Evolutionary conservation across 2,113 vertebrate species (phyloP), one percentile per base, ranked within the genome.

Genomic region (Eulemur rufifrons): DNA sequence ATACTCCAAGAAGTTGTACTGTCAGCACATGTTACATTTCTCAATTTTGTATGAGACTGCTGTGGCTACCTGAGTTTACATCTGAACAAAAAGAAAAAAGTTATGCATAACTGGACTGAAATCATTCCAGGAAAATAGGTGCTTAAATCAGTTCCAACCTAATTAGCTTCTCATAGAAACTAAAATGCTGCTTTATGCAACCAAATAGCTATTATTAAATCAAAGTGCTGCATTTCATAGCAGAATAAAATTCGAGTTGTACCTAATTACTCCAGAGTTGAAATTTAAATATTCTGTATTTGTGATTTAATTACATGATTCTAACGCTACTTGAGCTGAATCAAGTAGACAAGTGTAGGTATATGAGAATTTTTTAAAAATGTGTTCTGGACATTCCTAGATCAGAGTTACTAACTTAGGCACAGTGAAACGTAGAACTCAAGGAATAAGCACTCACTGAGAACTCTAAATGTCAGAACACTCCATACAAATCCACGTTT

Each of bases 251-350:
- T 78, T 83, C 80, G 83, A 66, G 68, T 59, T 81, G 64, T 10
- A 96, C n/a, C n/a, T 74, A 77, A 94, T 82, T 63, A 94, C 52
- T 77, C 47, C 54, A 66, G 29, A 78, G 66, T 42, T 2, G 12
- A 93, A 90, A 90, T 39, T 81, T 84, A 95, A 86, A 80, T 71
- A 86, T 83, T 92, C 42, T 50, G 2, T 85, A 78, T 64, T 59
- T 88, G 54, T 83, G 76, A 94, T 66, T 96, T 54, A 96, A 97
- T 69, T 87, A 64, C 29, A 81, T 27, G 71, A 90, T 2, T 54
- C 25, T 83, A 92, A 91, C 1, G 5, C 2, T 27, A 63, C 20
- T 74, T 74, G 69, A 45, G 69, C 61, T 42, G 63, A 94, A 56
- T 63, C 93, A 54, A 89, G 45, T 23, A 77, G 45, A 84, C 45